phyloP scores from a whole-genome alignment of 2,888 invertebrate genomes.

The Siphlonurus alternatus region DNA sequence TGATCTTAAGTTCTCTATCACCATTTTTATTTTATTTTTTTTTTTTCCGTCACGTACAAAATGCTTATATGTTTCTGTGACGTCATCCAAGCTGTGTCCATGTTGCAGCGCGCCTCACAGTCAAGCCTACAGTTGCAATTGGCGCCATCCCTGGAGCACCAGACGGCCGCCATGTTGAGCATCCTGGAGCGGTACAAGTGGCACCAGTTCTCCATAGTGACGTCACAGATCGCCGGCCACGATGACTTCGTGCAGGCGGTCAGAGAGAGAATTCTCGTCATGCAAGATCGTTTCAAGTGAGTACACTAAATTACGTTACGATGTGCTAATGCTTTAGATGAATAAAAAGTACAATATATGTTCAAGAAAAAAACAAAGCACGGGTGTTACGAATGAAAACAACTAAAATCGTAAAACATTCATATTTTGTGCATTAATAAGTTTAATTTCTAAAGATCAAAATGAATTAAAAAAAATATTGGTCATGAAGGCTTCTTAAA shows the following conservation, averaged over 20 bases:
- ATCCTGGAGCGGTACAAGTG: slow-evolving; percentile 90
- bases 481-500: too few species aligned
- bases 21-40: background rate
- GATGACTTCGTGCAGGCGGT: slow-evolving; percentile 92
- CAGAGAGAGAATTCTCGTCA: slow-evolving; percentile 66
- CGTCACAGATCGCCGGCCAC: slow-evolving; percentile 84
- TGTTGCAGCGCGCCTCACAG: slow-evolving; percentile 65
- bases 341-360: too few species aligned
- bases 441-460: too few species aligned
- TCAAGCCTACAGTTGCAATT: slow-evolving; percentile 81
- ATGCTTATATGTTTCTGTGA: too few species aligned
- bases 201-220: slow-evolving; percentile 90
- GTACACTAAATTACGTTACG: slow-evolving; percentile 13
- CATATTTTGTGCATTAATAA: too few species aligned
- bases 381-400: too few species aligned
- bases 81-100: too few species aligned
- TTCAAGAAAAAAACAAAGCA: too few species aligned
- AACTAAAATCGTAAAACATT: too few species aligned
- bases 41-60: too few species aligned
- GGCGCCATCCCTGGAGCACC: slow-evolving; percentile 92
- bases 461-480: too few species aligned
- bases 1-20: too few species aligned
- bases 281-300: slow-evolving; percentile 43
- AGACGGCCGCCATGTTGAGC: slow-evolving; percentile 89
- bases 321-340: background rate